Evolutionary conservation across 2,113 vertebrate genomes (phyloP), one percentile per base, ranked within the genome.

Genomic region (Origma solitaria): DNA sequence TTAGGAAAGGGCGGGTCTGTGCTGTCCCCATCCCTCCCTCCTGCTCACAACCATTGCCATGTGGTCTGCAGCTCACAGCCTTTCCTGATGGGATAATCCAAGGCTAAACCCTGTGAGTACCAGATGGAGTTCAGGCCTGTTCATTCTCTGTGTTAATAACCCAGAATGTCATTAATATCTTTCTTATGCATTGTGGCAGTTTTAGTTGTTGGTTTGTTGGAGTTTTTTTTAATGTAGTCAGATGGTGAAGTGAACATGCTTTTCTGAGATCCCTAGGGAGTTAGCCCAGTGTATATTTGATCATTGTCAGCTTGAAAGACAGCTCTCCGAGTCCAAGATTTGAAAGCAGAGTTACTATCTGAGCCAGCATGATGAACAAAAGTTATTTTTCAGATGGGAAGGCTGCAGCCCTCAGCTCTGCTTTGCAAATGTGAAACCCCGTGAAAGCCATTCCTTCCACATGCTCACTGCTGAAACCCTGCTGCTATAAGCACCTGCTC

Each of bases 81-180:
- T 56, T 84, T 96, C 82, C 96, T 95, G 88, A 92, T 96, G 95
- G 91, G 96, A 96, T 96, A 96, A 94, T 97, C 96, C 25, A 1
- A 76, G 79, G 91, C 88, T 96, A 96, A 97, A 93, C 35, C 77
- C 70, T 91, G 58, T 5, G 44, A 95, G 80, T 69, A 88, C 82
- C 95, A 94, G 94, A 94, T 96, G 94, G 87, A 86, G 92, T 92
- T 82, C 79, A 68, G 57, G 94, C 89, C 86, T 92, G 58, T 70
- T 92, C 20, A 0, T 92, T 93, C 83, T 66, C 70, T 61, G 53
- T 42, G 65, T 71, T 88, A 94, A 90, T 95, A 96, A 95, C 71
- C 80, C 72, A 84, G 82, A 92, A 57, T 84, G 86, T 90, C 86
- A 95, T 92, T 94, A 49, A 79, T 96, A 95, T 91, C n/a, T 90